Evolutionary conservation across 2,888 invertebrate genomes (phyloP).

Genomic region (Campoletis raptor): DNA sequence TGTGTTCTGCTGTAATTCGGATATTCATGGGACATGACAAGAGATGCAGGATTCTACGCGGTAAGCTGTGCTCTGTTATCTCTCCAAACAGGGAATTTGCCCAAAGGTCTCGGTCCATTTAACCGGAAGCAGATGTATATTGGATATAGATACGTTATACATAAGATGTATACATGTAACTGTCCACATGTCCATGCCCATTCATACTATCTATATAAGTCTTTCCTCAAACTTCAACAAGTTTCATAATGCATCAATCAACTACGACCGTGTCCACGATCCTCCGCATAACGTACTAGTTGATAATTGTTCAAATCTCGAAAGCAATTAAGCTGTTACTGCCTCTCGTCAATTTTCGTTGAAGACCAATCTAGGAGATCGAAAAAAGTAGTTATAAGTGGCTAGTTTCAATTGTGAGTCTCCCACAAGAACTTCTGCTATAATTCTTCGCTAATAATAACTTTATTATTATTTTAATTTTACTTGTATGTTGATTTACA

Average conservation of each 20-base stretch:
- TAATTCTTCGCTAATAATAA: too few species aligned
- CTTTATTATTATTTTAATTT: too few species aligned
- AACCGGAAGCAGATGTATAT: constrained; percentile 47
- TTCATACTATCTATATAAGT: neutral
- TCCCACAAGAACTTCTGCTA: too few species aligned
- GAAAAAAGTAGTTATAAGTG: neutral
- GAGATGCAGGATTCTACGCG: constrained; percentile 24
- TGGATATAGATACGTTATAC: constrained; percentile 29
- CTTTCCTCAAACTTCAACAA: neutral
- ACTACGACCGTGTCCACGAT: neutral
- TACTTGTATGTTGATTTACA: too few species aligned
- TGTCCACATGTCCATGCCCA: neutral
- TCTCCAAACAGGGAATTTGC: constrained; percentile 42
- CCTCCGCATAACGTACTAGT: neutral
- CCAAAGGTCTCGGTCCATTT: constrained; percentile 43
- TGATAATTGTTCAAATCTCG: neutral
- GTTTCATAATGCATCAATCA: neutral
- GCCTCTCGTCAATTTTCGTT: neutral
- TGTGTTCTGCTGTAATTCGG: constrained; percentile 40
- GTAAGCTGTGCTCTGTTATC: constrained; percentile 50
- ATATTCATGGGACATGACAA: constrained; percentile 57
- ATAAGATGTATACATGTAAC: neutral
- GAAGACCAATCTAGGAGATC: neutral
- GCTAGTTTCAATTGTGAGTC: too few species aligned
- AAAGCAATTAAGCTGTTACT: neutral